phyloP scores from a whole-genome alignment of 1,140 invertebrate genomes.

The Nasonia longicornis region DNA sequence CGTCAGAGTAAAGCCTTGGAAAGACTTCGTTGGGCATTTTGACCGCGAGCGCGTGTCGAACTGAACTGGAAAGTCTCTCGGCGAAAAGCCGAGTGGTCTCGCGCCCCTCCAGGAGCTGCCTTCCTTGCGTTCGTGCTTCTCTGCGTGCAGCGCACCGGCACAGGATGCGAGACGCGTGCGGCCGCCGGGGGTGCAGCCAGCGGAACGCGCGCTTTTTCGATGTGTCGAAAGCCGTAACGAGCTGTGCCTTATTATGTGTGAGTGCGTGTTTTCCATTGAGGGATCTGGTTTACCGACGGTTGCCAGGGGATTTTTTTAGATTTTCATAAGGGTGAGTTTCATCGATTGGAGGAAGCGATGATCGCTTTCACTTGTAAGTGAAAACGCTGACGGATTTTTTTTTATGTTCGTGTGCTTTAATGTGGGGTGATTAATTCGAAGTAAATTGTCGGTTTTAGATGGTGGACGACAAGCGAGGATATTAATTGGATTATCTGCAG shows the following conservation, averaged over 20 bases:
- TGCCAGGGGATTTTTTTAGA: not conserved
- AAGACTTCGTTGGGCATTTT: not conserved
- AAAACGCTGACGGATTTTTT: not conserved
- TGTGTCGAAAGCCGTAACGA: not conserved
- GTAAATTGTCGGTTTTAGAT: not conserved
- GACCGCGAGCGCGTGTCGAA: slow-evolving; percentile 10
- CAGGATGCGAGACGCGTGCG: not conserved
- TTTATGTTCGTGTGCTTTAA: not conserved
- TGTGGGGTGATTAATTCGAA: not conserved
- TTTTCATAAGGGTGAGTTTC: not conserved
- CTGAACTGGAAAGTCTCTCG: slow-evolving; percentile 12
- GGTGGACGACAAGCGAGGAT: not conserved
- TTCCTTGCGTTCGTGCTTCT: not conserved
- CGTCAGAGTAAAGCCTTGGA: not conserved
- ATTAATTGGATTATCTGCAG: not conserved
- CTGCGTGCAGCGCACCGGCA: not conserved
- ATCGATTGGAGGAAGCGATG: no score
- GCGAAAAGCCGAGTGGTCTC: not conserved
- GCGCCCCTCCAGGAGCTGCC: not conserved
- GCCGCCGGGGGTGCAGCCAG: not conserved
- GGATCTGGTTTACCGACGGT: not conserved
- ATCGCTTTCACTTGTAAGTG: no score
- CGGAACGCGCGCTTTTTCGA: slow-evolving; percentile 28
- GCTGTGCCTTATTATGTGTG: no score
- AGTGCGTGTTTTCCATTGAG: not conserved